Evolutionary conservation across 1,140 invertebrate genomes (phyloP).

Genomic region (Uloborus diversus): DNA sequence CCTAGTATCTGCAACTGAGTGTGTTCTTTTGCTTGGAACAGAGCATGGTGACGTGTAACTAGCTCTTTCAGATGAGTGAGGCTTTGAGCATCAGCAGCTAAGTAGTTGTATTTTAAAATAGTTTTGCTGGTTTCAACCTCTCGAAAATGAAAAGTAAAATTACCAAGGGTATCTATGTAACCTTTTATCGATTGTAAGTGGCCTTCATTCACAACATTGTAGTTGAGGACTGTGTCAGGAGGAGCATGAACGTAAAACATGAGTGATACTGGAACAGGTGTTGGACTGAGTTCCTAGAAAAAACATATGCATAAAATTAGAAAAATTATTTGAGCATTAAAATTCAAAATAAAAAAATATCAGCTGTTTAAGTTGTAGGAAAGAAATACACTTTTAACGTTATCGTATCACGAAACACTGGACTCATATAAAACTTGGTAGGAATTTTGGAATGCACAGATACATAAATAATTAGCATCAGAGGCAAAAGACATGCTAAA

Average conservation of each 20-base stretch:
- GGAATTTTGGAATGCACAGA: too few relatives aligned
- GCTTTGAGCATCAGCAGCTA: slow-evolving; percentile 74
- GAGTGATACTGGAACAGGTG: slow-evolving; percentile 64
- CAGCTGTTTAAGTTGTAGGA: too few relatives aligned
- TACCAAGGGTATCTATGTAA: slow-evolving; percentile 79
- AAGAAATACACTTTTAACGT: too few relatives aligned
- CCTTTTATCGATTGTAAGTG: slow-evolving; percentile 77
- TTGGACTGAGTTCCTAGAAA: slow-evolving; percentile 37
- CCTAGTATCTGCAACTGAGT: slow-evolving; percentile 63
- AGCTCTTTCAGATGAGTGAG: slow-evolving; percentile 82
- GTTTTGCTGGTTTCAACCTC: slow-evolving; percentile 64
- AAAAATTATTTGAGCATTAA: too few relatives aligned
- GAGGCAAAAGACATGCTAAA: too few relatives aligned
- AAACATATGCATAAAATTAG: slow-evolving; percentile 11
- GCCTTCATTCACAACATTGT: slow-evolving; percentile 67
- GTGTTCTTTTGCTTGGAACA: slow-evolving; percentile 64
- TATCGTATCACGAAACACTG: too few relatives aligned
- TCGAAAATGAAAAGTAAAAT: slow-evolving; percentile 74
- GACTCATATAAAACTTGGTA: too few relatives aligned
- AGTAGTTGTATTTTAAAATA: slow-evolving; percentile 76
- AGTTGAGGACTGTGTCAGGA: slow-evolving; percentile 63
- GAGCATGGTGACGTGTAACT: slow-evolving; percentile 69
- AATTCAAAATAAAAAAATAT: too few relatives aligned
- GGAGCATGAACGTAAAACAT: slow-evolving; percentile 68
- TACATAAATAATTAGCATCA: too few relatives aligned